Conservation (phyloP, 2,113 vertebrate genomes). For the Dromiciops gliroides region DNA sequence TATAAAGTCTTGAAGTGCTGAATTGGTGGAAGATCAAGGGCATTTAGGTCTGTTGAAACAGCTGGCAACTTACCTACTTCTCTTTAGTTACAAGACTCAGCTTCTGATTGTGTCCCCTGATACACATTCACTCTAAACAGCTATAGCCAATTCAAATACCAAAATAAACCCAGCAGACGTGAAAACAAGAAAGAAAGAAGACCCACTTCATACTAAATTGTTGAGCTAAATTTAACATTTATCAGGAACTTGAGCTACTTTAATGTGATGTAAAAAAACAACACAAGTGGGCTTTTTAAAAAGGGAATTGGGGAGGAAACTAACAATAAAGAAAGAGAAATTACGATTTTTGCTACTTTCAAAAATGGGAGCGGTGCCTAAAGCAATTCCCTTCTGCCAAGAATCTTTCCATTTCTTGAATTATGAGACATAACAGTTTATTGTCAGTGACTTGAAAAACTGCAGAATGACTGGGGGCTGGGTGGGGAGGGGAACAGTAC, state of each 20-base stretch:
- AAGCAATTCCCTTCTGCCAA: conserved; percentile 20
- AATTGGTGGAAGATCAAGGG: not conserved
- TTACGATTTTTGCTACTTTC: not conserved
- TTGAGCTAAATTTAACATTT: not conserved
- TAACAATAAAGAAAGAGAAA: conserved; percentile 19
- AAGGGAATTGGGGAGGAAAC: conserved; percentile 5
- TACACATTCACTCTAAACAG: not conserved
- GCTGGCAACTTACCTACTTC: not conserved
- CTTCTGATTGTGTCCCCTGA: not conserved
- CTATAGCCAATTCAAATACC: not conserved
- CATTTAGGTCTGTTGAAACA: not conserved
- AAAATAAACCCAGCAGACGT: not conserved
- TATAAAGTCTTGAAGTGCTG: not conserved
- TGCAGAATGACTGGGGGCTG: not conserved
- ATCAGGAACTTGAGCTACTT: conserved; percentile 16
- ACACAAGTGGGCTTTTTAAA: not conserved
- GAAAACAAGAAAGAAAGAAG: not conserved
- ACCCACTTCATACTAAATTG: not conserved
- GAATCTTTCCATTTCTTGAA: conserved; percentile 15
- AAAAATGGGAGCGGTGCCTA: not conserved
- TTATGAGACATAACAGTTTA: not conserved
- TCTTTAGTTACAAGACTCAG: not conserved
- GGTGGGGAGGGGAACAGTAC: not conserved
- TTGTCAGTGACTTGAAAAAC: conserved; percentile 5
- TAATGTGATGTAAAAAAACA: not conserved